Evolutionary conservation across 2,797 vertebrate species (phyloP).

Genomic region (Lithobates pipiens): DNA sequence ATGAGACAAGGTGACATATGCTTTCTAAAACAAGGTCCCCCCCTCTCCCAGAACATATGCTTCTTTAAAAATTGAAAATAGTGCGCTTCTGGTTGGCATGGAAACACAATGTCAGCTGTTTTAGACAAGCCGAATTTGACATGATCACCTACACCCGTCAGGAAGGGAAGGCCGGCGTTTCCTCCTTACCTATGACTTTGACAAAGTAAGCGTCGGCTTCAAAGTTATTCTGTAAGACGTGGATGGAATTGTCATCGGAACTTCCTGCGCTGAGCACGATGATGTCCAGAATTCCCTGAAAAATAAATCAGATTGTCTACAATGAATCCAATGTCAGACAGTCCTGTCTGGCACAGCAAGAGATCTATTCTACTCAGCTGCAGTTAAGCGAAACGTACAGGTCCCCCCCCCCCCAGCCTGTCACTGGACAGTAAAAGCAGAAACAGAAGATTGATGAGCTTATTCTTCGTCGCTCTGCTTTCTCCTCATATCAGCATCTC

Average conservation of each 20-base stretch:
- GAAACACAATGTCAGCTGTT: neutral
- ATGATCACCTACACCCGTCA: neutral
- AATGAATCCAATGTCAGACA: neutral
- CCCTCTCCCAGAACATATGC: neutral
- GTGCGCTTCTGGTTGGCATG: constrained; percentile 23
- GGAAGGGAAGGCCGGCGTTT: neutral
- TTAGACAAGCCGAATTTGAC: neutral
- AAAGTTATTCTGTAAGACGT: constrained; percentile 95
- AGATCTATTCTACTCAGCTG: too few species aligned
- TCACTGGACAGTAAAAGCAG: too few species aligned
- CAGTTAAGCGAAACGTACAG: too few species aligned
- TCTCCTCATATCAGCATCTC: too few species aligned
- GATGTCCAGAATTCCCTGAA: constrained; percentile 95
- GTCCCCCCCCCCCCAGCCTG: too few species aligned
- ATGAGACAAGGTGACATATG: neutral
- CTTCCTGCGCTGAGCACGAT: constrained; percentile 84
- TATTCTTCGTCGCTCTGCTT: too few species aligned
- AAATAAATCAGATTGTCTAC: constrained; percentile 63
- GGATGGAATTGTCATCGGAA: constrained; percentile 78
- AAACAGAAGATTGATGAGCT: too few species aligned
- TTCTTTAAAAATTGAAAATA: neutral
- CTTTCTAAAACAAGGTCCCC: neutral
- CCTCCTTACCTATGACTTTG: constrained; percentile 96
- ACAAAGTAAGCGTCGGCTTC: constrained; percentile 97
- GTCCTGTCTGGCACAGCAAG: too few species aligned